Evolutionary conservation across 1,140 invertebrate genomes (phyloP).

Genomic region (Drosophila orena): DNA sequence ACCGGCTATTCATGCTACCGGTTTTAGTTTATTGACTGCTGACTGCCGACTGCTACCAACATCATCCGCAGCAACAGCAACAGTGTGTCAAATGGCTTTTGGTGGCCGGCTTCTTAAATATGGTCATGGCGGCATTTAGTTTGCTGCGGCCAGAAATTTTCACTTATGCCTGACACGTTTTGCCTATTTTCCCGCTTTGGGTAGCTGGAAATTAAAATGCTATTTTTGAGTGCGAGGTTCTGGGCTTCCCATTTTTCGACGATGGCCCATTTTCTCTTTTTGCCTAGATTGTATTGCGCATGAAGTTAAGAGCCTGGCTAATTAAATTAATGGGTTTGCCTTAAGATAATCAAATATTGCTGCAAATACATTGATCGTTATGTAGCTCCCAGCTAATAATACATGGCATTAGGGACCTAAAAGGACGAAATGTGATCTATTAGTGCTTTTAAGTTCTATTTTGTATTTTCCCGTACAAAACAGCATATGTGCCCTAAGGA

Average conservation of each 20-base stretch:
- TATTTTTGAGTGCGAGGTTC: slow-evolving; percentile 24
- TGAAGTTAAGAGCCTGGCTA: background rate
- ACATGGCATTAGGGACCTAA: no score
- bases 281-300: slow-evolving; percentile 22
- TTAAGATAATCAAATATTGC: no score
- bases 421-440: background rate
- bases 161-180: slow-evolving; percentile 76
- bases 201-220: slow-evolving; percentile 41
- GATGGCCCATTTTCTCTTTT: slow-evolving; percentile 65
- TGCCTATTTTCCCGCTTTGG: slow-evolving; percentile 73
- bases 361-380: no score
- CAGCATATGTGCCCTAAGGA: background rate
- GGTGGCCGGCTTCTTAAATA: slow-evolving; percentile 62
- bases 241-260: background rate
- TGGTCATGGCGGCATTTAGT: slow-evolving; percentile 65
- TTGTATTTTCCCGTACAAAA: background rate
- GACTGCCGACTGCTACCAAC: slow-evolving; percentile 9
- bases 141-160: slow-evolving; percentile 66
- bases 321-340: no score
- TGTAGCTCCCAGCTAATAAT: no score
- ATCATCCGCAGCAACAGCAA: slow-evolving; percentile 28
- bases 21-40: slow-evolving; percentile 78
- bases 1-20: slow-evolving; percentile 76
- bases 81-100: slow-evolving; percentile 66
- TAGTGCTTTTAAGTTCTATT: background rate